Conservation (phyloP, 2,888 invertebrate species). For the Apotomis capreana region DNA sequence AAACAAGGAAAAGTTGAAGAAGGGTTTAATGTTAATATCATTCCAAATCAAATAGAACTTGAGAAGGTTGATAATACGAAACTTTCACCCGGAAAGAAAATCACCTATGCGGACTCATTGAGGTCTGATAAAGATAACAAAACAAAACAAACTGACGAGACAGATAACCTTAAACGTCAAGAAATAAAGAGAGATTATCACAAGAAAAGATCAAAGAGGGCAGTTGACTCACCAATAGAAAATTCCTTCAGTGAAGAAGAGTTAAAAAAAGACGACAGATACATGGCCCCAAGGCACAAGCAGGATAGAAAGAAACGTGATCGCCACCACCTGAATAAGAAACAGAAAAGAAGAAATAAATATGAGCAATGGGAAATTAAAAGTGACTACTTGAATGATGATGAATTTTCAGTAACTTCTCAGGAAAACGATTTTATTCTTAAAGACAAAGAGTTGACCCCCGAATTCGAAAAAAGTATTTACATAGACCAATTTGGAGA, state of each 20-base stretch:
- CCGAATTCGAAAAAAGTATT: slow-evolving; percentile 51
- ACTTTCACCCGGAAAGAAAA: slow-evolving; percentile 51
- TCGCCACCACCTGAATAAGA: slow-evolving; percentile 68
- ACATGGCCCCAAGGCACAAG: slow-evolving; percentile 62
- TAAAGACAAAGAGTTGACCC: slow-evolving; percentile 51
- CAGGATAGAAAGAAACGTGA: slow-evolving; percentile 69
- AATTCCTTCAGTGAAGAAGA: slow-evolving; percentile 66
- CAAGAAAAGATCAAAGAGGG: slow-evolving; percentile 58
- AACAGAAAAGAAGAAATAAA: slow-evolving; percentile 73
- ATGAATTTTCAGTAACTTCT: slow-evolving; percentile 62
- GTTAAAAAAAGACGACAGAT: slow-evolving; percentile 72
- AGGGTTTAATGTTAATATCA: slow-evolving; percentile 44
- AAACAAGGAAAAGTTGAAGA: slow-evolving; percentile 47
- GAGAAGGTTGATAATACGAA: slow-evolving; percentile 41
- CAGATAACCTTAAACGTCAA: slow-evolving; percentile 63
- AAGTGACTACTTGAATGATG: slow-evolving; percentile 71
- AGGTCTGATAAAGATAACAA: slow-evolving; percentile 53
- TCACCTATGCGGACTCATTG: slow-evolving; percentile 72
- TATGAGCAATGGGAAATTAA: slow-evolving; percentile 79
- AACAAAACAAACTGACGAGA: slow-evolving; percentile 40
- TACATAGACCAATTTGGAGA: slow-evolving; percentile 55
- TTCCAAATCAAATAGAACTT: slow-evolving; percentile 11
- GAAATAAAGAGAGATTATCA: slow-evolving; percentile 73
- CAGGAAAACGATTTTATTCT: slow-evolving; percentile 57
- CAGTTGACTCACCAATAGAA: slow-evolving; percentile 49